Evolutionary conservation across 1,140 invertebrate genomes (phyloP), one percentile per base, ranked within the genome.

Genomic region (Aphis craccivora): DNA sequence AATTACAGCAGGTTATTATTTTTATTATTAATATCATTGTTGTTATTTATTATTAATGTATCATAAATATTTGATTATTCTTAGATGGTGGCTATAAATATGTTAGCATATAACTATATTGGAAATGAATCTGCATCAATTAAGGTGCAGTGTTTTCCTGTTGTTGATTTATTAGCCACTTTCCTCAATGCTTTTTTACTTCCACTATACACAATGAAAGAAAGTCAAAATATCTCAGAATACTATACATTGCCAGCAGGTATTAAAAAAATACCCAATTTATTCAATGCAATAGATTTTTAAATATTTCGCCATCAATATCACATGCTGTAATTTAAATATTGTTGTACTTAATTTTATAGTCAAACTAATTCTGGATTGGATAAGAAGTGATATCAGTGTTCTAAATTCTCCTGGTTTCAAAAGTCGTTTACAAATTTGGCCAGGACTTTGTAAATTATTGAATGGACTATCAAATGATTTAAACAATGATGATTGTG

Each of bases 361-460:
- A 96, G 97, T 98, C 93, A 97, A 97, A 96, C 95, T 98, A 92
- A 96, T 97, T 94, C 95, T 98, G 94, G 96, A 97, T 94, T 98
- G 97, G 97, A 95, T 97, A 92, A 95, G 95, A 93, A 95, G 96
- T 76, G 96, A 97, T 94, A 96, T 96, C 7, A 95, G 95, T 86
- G 95, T 96, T 94, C 95, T 97, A 60, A 95, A 96, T 51, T 95
- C 96, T 94, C 94, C 95, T 55, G 96, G 96, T 92, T 97, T 98
- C 95, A 96, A 96, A 48, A 96, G 96, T 84, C 95, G 96, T 94
- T 96, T 96, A 92, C 97, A 97, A 96, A 96, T 98, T 94, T 98
- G 97, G 97, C 96, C 97, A 25, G 97, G 97, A 94, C 96, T 98
- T n/a, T 97, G 97, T 94, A 97, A 97, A 94, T 95, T 97, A 20